Conservation (phyloP, 2,113 vertebrate species). For the Leptobrachium leishanense region DNA sequence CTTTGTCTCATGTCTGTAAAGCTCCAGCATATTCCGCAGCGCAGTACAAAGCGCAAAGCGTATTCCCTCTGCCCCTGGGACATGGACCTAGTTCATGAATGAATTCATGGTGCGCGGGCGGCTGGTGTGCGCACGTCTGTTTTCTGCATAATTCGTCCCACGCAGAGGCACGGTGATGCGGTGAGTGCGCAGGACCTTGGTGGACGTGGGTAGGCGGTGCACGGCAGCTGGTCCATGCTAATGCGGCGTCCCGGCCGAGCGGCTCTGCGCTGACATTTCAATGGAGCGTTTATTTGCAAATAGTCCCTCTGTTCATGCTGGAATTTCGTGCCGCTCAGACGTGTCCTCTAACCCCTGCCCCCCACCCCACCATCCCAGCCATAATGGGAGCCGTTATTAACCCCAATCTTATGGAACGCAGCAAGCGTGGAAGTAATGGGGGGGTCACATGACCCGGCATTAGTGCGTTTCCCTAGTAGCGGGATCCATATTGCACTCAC, state of each 20-base stretch:
- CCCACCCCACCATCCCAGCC: neutral
- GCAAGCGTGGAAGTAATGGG: constrained; percentile 8
- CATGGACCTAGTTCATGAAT: no score
- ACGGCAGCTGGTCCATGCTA: constrained; percentile 15
- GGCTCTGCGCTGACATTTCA: constrained; percentile 6
- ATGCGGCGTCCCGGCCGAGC: constrained; percentile 15
- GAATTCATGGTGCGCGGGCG: no score
- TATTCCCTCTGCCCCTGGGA: neutral
- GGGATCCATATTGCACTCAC: neutral
- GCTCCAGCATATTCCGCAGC: no score
- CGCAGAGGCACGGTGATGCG: constrained; percentile 26
- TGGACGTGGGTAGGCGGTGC: constrained; percentile 1
- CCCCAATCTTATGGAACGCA: neutral
- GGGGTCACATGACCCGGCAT: neutral
- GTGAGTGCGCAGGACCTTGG: neutral
- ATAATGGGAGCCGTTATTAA: constrained; percentile 32
- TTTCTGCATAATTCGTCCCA: constrained; percentile 18
- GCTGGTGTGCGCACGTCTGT: neutral
- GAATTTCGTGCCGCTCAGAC: constrained; percentile 40
- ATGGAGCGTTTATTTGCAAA: constrained; percentile 30
- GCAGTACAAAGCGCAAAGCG: no score
- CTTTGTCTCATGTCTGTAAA: no score
- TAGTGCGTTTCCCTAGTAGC: neutral
- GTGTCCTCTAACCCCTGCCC: constrained; percentile 8
- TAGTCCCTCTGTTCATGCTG: constrained; percentile 28